phyloP scores from a whole-genome alignment of 2,113 vertebrate genomes.

The Natator depressus region DNA sequence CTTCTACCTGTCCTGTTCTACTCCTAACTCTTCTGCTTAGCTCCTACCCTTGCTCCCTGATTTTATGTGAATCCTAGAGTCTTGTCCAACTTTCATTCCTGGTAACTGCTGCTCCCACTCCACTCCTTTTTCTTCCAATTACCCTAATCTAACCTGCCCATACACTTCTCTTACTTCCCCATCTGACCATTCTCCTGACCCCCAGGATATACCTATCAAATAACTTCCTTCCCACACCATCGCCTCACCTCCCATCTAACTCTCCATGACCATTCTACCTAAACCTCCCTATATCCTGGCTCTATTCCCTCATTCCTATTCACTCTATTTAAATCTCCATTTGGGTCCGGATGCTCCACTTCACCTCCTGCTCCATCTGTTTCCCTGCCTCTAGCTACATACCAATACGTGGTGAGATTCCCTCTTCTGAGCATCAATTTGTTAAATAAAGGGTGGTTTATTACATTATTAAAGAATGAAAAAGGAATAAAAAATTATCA shows the following conservation, averaged over 20 bases:
- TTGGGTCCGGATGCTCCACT: neutral
- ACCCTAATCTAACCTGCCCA: neutral
- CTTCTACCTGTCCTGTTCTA: neutral
- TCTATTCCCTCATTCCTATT: neutral
- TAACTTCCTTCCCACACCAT: neutral
- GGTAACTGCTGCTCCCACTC: neutral
- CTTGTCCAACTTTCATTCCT: neutral
- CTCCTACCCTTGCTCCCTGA: neutral
- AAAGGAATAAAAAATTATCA: neutral
- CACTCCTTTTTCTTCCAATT: neutral
- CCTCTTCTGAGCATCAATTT: neutral
- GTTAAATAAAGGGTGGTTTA: neutral
- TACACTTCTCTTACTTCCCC: neutral
- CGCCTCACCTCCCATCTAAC: neutral
- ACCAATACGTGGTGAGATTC: neutral
- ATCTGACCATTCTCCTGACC: neutral
- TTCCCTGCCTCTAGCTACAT: neutral
- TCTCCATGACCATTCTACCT: neutral
- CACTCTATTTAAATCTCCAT: neutral
- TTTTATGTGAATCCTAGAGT: neutral
- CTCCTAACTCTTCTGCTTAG: neutral
- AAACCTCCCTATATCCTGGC: neutral
- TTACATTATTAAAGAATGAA: neutral
- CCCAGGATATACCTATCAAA: neutral
- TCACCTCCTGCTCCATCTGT: neutral